Evolutionary conservation across 1,140 invertebrate genomes (phyloP).

Genomic region (Brachionus calyciflorus): DNA sequence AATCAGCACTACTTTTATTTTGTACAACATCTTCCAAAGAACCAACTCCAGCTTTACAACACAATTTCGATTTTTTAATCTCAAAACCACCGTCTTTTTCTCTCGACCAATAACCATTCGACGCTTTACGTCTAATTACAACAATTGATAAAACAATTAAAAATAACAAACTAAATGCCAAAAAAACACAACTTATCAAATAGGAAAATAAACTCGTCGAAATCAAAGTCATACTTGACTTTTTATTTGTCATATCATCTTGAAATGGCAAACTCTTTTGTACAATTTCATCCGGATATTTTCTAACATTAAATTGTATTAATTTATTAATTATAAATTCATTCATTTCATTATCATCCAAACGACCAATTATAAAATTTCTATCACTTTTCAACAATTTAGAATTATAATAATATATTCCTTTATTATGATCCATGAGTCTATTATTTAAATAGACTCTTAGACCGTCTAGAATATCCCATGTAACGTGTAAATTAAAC

Average conservation of each 20-base stretch:
- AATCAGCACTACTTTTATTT: not conserved
- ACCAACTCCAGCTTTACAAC: not conserved
- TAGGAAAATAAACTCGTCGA: conserved; percentile 1
- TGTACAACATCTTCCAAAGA: conserved; percentile 28
- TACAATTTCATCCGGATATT: conserved; percentile 40
- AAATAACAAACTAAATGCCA: conserved; percentile 6
- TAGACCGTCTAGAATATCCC: not conserved
- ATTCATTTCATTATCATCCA: not conserved
- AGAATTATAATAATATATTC: conserved; percentile 28
- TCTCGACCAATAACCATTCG: conserved; percentile 40
- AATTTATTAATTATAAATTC: conserved; percentile 38
- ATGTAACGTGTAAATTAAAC: conserved; percentile 2
- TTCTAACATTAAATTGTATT: conserved; percentile 39
- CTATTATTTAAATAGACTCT: conserved; percentile 19
- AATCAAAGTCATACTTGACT: not conserved
- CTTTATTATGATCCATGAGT: conserved; percentile 11
- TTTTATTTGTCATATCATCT: not conserved
- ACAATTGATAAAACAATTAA: not conserved
- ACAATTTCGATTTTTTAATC: conserved; percentile 29
- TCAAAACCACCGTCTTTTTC: conserved; percentile 10
- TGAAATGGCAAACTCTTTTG: not conserved
- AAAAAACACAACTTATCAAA: not conserved
- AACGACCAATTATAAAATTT: not conserved
- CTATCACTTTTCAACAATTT: not conserved
- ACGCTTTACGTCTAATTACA: not conserved